Evolutionary conservation across 2,797 vertebrate genomes (phyloP).

Genomic region (Mormyrops attenuatus): DNA sequence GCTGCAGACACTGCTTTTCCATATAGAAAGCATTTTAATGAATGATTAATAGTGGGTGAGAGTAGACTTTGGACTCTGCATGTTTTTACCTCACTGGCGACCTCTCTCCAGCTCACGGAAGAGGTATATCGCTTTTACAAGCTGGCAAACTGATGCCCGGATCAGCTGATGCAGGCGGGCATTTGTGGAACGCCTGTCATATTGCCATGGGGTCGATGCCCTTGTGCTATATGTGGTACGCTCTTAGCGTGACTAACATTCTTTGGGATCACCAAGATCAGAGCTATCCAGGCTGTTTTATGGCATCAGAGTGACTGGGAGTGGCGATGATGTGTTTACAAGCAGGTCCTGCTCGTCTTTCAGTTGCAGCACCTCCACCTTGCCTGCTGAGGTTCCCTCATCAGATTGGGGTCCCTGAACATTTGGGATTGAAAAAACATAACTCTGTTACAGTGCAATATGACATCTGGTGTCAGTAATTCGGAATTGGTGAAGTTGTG

Average conservation of each 20-base stretch:
- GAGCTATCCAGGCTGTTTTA: neutral
- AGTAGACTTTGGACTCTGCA: constrained; percentile 3
- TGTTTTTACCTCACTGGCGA: neutral
- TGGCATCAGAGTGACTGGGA: neutral
- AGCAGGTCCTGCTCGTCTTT: neutral
- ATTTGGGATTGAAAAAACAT: neutral
- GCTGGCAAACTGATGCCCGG: constrained; percentile 20
- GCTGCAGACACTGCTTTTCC: neutral
- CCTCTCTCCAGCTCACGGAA: neutral
- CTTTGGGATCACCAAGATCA: neutral
- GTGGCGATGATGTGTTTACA: neutral
- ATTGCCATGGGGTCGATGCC: constrained; percentile 6
- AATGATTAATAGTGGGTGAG: constrained; percentile 17
- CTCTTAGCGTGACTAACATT: neutral
- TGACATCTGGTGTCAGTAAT: neutral
- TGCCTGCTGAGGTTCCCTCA: neutral
- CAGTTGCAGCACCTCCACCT: neutral
- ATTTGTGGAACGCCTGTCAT: constrained; percentile 17
- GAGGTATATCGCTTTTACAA: constrained; percentile 23
- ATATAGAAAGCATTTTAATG: neutral
- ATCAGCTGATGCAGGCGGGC: constrained; percentile 33
- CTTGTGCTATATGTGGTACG: constrained; percentile 9
- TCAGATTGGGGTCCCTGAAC: neutral
- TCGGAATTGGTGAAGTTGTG: neutral
- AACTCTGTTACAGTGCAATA: neutral